Percentiles rank a stretch among this genome's conserved stretches.
Evolutionary conservation across 2,113 vertebrate genomes (phyloP).

Genomic region (Dasyornis broadbenti): DNA sequence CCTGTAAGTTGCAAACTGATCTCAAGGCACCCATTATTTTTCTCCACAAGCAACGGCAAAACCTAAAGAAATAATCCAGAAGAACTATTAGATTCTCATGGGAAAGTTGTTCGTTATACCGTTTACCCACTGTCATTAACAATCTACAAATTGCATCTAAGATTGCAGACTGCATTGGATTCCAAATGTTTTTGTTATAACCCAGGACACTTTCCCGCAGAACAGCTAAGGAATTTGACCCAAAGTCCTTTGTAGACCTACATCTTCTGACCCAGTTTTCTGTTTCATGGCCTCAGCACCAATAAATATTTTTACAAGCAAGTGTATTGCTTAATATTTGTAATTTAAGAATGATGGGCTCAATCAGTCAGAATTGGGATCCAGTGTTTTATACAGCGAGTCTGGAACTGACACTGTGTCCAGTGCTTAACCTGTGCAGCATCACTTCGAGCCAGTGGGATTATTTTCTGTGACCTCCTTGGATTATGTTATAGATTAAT

Average conservation of each 20-base stretch:
- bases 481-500: neutral
- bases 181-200: conserved; percentile 45
- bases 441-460: neutral
- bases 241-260: conserved; percentile 18
- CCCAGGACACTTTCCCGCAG: conserved; percentile 18
- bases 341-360: conserved; percentile 30
- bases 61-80: conserved; percentile 57
- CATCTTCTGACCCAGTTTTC: conserved; percentile 20
- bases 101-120: conserved; percentile 49
- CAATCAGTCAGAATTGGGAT: conserved; percentile 23
- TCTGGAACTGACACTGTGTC: neutral
- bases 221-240: conserved; percentile 44
- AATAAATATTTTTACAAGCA: conserved; percentile 56
- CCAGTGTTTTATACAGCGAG: neutral
- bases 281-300: conserved; percentile 14
- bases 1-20: conserved; percentile 60
- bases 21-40: conserved; percentile 73
- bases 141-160: conserved; percentile 59
- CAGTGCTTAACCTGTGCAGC: neutral
- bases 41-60: conserved; percentile 68
- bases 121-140: conserved; percentile 40
- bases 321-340: conserved; percentile 38
- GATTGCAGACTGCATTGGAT: conserved; percentile 19
- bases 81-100: conserved; percentile 60
- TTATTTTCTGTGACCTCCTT: neutral